A percentile compares a stretch with the other conserved stretches of the same genome.
phyloP scores from a whole-genome alignment of 2,797 vertebrate species.

The Schizopygopsis malacanthus region DNA sequence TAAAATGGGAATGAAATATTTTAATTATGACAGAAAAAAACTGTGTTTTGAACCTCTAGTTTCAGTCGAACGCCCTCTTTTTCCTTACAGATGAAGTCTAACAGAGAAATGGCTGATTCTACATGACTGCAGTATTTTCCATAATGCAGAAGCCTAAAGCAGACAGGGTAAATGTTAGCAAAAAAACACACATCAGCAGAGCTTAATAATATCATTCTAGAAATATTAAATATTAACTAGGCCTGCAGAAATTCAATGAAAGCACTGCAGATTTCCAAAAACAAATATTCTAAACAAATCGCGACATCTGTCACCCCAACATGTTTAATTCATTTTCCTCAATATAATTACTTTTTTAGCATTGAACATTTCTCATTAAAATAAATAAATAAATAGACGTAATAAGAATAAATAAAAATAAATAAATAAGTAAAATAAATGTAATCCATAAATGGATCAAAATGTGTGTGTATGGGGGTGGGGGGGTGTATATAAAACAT shows the following conservation, averaged over 20 bases:
- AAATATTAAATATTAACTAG: constrained; percentile 22
- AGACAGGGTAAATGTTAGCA: constrained; percentile 2
- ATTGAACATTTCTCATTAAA: not conserved
- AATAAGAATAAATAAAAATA: not conserved
- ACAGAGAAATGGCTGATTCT: constrained; percentile 86
- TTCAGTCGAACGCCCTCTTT: constrained; percentile 94
- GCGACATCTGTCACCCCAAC: not conserved
- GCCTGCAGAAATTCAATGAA: not conserved
- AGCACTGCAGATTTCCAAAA: not conserved
- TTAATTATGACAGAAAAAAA: not conserved
- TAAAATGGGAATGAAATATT: not conserved
- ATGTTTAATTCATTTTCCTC: not conserved
- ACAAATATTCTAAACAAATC: constrained; percentile 15
- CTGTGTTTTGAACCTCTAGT: constrained; percentile 80
- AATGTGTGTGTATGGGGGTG: no score
- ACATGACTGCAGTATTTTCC: constrained; percentile 97
- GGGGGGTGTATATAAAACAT: no score
- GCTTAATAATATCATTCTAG: constrained; percentile 14
- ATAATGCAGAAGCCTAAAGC: constrained; percentile 89
- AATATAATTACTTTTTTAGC: not conserved
- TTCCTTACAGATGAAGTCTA: constrained; percentile 91
- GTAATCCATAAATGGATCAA: no score
- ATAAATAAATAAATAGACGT: not conserved
- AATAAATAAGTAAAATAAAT: not conserved
- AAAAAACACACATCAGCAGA: constrained; percentile 20